phyloP scores from a whole-genome alignment of 2,113 vertebrate genomes.

The Sceloporus undulatus region DNA sequence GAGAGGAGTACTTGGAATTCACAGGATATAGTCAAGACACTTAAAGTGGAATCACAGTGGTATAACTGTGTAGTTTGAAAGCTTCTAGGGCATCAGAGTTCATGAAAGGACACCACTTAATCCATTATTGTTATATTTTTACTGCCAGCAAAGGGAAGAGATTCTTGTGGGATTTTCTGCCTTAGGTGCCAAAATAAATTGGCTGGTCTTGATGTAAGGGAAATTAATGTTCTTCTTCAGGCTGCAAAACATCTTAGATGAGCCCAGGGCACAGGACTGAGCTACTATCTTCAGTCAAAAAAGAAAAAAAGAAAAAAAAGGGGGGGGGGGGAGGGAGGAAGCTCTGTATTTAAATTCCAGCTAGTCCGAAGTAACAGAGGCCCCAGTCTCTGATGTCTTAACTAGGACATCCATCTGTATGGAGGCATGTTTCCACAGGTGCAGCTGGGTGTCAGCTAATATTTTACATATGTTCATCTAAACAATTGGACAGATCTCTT shows the following conservation, averaged over 20 bases:
- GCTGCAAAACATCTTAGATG: background rate
- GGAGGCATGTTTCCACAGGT: slow-evolving; percentile 70
- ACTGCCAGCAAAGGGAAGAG: background rate
- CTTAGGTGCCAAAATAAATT: background rate
- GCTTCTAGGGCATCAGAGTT: too few species aligned
- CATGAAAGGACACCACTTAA: background rate
- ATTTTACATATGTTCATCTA: slow-evolving; percentile 66
- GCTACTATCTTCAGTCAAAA: background rate
- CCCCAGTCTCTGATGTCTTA: slow-evolving; percentile 2
- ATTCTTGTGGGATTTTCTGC: background rate
- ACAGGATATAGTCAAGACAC: too few species aligned
- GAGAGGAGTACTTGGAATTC: too few species aligned
- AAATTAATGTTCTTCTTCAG: background rate
- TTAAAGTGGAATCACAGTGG: too few species aligned
- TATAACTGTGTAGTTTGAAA: too few species aligned
- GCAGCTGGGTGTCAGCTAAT: slow-evolving; percentile 72
- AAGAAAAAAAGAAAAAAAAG: background rate
- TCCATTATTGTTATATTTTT: background rate
- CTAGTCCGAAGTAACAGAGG: slow-evolving; percentile 38
- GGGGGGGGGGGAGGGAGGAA: background rate
- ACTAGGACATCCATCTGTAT: slow-evolving; percentile 56
- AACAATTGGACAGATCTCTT: slow-evolving; percentile 66
- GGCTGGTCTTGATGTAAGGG: background rate
- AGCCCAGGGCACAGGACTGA: background rate
- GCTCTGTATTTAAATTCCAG: slow-evolving; percentile 44